These are phyloP conservation scores for Aviceda subcristata DNA, from an alignment of 2,113 vertebrate genomes.

Conservation along the genomic window DNA sequence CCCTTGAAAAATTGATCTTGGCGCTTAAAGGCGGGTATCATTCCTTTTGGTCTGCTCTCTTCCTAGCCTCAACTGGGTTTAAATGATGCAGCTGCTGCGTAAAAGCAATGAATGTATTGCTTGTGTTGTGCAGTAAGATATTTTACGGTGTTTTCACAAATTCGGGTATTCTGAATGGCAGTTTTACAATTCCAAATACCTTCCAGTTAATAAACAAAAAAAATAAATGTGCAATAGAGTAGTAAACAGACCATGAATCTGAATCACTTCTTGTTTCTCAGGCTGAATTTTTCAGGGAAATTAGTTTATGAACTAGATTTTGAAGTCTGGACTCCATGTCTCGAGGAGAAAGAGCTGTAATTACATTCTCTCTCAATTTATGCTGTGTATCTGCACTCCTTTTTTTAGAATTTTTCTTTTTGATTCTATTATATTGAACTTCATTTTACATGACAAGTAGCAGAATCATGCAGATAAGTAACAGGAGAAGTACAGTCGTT, in stretches of 20 bases:
- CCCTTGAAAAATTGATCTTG: neutral
- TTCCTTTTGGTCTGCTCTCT: neutral
- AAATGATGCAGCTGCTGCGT: neutral
- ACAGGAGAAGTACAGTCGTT: neutral
- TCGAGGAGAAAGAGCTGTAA: conserved; percentile 44
- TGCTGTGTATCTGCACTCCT: conserved; percentile 28
- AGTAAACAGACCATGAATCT: conserved; percentile 36
- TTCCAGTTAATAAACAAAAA: conserved; percentile 22
- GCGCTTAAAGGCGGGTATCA: neutral
- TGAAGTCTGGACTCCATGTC: conserved; percentile 59
- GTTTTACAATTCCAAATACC: neutral
- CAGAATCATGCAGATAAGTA: conserved; percentile 15
- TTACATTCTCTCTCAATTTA: conserved; percentile 54
- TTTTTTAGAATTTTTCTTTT: conserved; percentile 42
- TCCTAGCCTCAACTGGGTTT: neutral
- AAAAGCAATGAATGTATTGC: neutral
- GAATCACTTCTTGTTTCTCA: conserved; percentile 34
- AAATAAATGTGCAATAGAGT: neutral
- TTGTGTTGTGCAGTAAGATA: neutral
- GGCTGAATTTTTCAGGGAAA: conserved; percentile 34
- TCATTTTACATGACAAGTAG: conserved; percentile 51
- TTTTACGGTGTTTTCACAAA: neutral
- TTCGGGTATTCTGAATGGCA: neutral
- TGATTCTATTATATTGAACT: conserved; percentile 51
- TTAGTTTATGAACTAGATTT: conserved; percentile 49